A percentile compares a stretch with the other conserved stretches of the same genome.
Conservation (phyloP, 2,113 vertebrate genomes). For the Globicephala melas region DNA sequence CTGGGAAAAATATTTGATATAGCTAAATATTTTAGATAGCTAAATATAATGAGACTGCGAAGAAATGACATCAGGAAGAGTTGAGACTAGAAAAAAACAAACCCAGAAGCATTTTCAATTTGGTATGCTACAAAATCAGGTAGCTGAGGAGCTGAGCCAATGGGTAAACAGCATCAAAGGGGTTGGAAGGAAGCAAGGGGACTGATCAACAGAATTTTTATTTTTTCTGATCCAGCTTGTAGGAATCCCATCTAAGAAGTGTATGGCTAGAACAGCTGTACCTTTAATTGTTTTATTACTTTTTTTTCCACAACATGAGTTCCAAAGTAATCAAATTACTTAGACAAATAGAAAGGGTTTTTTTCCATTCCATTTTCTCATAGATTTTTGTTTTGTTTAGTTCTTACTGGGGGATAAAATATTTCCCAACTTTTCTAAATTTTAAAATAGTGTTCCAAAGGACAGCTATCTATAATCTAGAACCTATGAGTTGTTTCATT, state of each 20-base stretch:
- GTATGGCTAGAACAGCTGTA: slow-evolving; percentile 59
- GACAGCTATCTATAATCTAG: slow-evolving; percentile 59
- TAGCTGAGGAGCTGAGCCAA: background rate
- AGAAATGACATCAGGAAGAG: background rate
- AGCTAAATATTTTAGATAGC: background rate
- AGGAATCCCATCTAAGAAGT: slow-evolving; percentile 6
- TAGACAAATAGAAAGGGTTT: slow-evolving; percentile 64
- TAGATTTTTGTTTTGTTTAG: slow-evolving; percentile 62
- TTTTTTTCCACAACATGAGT: slow-evolving; percentile 49
- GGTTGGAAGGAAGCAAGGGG: background rate
- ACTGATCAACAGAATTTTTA: background rate
- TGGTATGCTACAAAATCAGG: background rate
- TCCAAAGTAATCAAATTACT: slow-evolving; percentile 74
- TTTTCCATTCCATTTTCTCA: slow-evolving; percentile 61
- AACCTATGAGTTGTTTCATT: slow-evolving; percentile 5
- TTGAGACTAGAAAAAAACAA: background rate
- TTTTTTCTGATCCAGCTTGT: background rate
- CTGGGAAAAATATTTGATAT: background rate
- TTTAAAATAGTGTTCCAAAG: slow-evolving; percentile 52
- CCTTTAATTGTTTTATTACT: slow-evolving; percentile 72
- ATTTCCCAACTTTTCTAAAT: slow-evolving; percentile 56
- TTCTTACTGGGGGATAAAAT: slow-evolving; percentile 55
- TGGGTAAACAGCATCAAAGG: background rate
- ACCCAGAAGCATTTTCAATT: background rate
- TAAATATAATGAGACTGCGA: background rate